These are phyloP conservation scores for Anser brachyrhynchus DNA, from an alignment of 2,113 vertebrate genomes.

Conservation along the genomic window DNA sequence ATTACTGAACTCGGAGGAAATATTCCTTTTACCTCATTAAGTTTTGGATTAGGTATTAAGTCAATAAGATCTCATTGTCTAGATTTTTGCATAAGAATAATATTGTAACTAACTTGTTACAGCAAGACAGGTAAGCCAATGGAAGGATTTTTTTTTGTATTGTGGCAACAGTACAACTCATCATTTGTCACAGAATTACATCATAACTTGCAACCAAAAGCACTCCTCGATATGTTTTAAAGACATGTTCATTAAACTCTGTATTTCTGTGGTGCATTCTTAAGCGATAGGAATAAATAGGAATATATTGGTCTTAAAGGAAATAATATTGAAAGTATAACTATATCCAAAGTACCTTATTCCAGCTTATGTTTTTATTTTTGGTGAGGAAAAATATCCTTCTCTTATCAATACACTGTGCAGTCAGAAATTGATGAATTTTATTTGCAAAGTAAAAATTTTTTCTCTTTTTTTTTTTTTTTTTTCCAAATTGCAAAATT, in stretches of 20 bases:
- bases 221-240: not conserved
- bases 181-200: not conserved
- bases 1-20: not conserved
- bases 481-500: not conserved
- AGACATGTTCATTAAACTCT: not conserved
- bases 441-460: not conserved
- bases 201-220: not conserved
- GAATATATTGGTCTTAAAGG: not conserved
- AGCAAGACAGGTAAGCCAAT: not conserved
- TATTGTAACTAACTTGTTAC: not conserved
- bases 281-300: not conserved
- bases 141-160: not conserved
- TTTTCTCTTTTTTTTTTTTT: not conserved
- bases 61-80: not conserved
- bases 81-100: conserved; percentile 1
- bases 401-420: not conserved
- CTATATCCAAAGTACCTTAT: not conserved
- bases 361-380: not conserved
- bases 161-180: not conserved
- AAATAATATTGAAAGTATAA: not conserved
- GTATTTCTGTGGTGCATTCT: not conserved
- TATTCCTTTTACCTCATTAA: conserved; percentile 47
- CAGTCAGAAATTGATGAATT: not conserved
- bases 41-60: conserved; percentile 50
- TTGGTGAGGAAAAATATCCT: not conserved